Evolutionary conservation across 2,797 vertebrate genomes (phyloP).

Genomic region (Sparidentex hasta): DNA sequence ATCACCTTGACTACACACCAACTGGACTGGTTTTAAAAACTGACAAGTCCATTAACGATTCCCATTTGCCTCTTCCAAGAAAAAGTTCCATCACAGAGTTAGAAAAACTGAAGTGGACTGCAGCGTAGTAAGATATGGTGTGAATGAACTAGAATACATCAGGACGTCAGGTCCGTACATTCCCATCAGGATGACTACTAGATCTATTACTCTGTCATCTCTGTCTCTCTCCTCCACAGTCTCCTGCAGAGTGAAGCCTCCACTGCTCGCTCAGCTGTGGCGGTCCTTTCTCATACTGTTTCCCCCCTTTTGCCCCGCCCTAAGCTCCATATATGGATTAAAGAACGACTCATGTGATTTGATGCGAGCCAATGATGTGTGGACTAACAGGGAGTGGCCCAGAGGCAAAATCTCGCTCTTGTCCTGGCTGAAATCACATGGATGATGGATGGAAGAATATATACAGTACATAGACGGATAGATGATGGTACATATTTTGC

Average conservation of each 20-base stretch:
- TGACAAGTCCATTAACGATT: not conserved
- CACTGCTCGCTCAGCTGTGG: slow-evolving; percentile 62
- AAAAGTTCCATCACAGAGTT: slow-evolving; percentile 32
- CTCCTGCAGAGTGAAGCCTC: slow-evolving; percentile 75
- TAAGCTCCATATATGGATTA: slow-evolving; percentile 82
- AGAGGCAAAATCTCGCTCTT: slow-evolving; percentile 49
- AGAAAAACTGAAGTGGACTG: not conserved
- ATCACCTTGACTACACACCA: not conserved
- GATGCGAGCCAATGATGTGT: slow-evolving; percentile 86
- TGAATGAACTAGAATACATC: not conserved
- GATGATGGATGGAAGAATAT: slow-evolving; percentile 31
- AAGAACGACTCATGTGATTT: slow-evolving; percentile 89
- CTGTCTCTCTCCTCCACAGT: slow-evolving; percentile 59
- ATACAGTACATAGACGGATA: not conserved
- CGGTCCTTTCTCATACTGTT: slow-evolving; percentile 59
- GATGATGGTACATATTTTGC: not conserved
- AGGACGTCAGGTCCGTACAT: not conserved
- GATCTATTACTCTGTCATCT: slow-evolving; percentile 21
- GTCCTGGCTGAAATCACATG: slow-evolving; percentile 41
- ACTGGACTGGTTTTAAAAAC: not conserved
- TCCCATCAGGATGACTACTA: slow-evolving; percentile 20
- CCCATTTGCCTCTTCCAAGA: slow-evolving; percentile 30
- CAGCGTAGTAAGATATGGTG: not conserved
- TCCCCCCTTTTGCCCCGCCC: slow-evolving; percentile 62
- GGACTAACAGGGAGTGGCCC: slow-evolving; percentile 80